Conservation (phyloP, 2,113 vertebrate species). For the Zosterops pallidus region DNA sequence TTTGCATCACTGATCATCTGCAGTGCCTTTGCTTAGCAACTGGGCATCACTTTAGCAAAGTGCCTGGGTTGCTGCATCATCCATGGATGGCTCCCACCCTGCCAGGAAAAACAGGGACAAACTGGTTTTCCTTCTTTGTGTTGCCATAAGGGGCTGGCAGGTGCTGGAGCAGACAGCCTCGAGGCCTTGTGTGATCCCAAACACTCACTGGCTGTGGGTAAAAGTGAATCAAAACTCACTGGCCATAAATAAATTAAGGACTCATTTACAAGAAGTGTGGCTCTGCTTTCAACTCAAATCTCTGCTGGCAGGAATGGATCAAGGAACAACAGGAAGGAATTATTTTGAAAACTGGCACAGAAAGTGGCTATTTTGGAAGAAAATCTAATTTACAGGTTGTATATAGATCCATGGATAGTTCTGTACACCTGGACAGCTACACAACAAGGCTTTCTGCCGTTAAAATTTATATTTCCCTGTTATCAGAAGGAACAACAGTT, state of each 20-base stretch:
- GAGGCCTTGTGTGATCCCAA: accelerated
- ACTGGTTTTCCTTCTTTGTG: background rate
- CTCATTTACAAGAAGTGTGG: background rate
- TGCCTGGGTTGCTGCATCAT: background rate
- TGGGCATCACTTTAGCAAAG: background rate
- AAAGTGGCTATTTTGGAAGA: background rate
- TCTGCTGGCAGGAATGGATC: accelerated
- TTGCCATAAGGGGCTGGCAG: background rate
- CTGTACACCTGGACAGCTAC: no score
- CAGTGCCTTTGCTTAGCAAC: slow-evolving; percentile 28
- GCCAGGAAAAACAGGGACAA: background rate
- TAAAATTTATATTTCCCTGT: background rate
- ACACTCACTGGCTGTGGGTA: background rate
- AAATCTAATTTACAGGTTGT: background rate
- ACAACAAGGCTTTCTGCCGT: background rate
- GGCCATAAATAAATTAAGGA: background rate
- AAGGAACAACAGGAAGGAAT: background rate
- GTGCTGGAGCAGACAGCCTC: background rate
- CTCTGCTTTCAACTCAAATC: background rate
- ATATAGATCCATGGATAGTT: background rate
- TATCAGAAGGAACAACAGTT: background rate
- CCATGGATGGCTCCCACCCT: accelerated
- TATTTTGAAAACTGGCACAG: background rate
- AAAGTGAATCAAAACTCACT: background rate
- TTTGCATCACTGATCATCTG: background rate